Evolutionary conservation across 2,797 vertebrate species (phyloP).

Genomic region (Notolabrus celidotus): DNA sequence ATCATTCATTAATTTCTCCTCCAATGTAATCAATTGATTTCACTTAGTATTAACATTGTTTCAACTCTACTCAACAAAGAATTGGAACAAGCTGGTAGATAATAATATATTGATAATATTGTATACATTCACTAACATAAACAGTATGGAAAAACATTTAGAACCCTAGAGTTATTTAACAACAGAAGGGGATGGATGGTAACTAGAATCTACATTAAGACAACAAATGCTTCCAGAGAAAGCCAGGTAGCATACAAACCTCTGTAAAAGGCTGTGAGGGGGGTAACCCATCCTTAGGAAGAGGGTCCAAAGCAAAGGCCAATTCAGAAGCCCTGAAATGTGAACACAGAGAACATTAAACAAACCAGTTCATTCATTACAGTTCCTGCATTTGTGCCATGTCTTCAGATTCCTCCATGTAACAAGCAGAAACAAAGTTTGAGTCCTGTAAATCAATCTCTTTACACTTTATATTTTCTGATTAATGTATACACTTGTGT

Average conservation of each 20-base stretch:
- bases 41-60: not conserved
- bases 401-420: not conserved
- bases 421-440: not conserved
- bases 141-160: too few relatives aligned
- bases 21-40: not conserved
- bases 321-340: conserved; percentile 93
- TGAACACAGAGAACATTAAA: conserved; percentile 18
- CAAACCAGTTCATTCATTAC: not conserved
- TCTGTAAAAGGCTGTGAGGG: conserved; percentile 87
- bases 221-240: not conserved
- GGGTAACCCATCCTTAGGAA: conserved; percentile 90
- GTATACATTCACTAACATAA: not conserved
- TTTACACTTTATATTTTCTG: too few relatives aligned
- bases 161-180: not conserved
- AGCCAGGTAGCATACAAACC: conserved; percentile 77
- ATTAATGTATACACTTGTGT: too few relatives aligned
- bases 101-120: too few relatives aligned
- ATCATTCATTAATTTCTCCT: too few relatives aligned
- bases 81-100: not conserved
- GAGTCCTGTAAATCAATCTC: too few relatives aligned
- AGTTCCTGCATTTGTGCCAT: not conserved
- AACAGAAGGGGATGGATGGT: not conserved
- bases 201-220: not conserved
- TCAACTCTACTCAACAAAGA: not conserved
- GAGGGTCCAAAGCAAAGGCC: conserved; percentile 91